Base-by-base conservation (phyloP, 2,888 invertebrate genomes). In the Microctonus aethiopoides region DNA sequence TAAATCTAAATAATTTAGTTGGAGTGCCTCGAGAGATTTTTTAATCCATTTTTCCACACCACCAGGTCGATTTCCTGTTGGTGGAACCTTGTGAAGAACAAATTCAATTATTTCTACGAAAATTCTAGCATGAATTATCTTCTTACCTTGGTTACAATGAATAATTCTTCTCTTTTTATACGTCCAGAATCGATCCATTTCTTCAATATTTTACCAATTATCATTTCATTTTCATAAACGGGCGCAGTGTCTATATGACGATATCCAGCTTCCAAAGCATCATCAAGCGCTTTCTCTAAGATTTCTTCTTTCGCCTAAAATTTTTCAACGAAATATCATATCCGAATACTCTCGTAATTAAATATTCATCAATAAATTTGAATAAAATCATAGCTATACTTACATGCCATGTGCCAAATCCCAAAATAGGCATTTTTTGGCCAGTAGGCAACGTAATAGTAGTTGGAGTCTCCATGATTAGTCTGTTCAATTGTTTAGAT, bases 381-480 rank as follows among this genome's bases (percentile, higher is more conserved):
- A 41, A 13, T 5, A 20, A 39, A 22, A 61, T 9, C 4, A 24
- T 41, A 1, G 36, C 34, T 11, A 6, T 3, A 88, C 88, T 88
- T 87, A 94, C 94, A 89, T 92, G 91, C 94, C 94, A 94, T 69
- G 94, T 94, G 68, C 94, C 94, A 80, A 92, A 91, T 63, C 94
- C 94, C 61, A 94, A 86, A 64, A 90, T 87, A 6, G 94, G 94
- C 90, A 94, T 91, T 70, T 88, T 88, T 62, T 90, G 88, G 2
- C 92, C 93, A 77, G 87, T 88, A 32, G 87, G 86, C 1, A 89
- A 83, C 9, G 81, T 82, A 61, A 88, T 74, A 70, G 81, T 83
- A 36, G 85, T 77, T 70, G 80, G 79, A 32, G 80, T 79, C 57
- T 80, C 78, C 85, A 84, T 78, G 10, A 24, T 11, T 36, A 2